These are phyloP conservation scores for Thaumatotibia leucotreta DNA, from an alignment of 1,140 invertebrate genomes.

Conservation along the genomic window DNA sequence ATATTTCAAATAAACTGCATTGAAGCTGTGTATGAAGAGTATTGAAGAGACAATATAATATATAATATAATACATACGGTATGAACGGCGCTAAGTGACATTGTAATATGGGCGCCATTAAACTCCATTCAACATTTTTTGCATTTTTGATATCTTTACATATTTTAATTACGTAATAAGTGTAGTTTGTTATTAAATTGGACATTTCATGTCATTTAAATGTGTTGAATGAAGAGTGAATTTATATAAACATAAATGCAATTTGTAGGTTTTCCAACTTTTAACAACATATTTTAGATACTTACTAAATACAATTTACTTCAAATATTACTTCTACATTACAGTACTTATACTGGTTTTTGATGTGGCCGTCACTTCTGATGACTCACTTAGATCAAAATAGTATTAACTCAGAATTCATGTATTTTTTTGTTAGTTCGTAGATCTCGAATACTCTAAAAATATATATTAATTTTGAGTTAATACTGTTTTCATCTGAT, in stretches of 20 bases:
- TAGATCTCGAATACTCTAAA: background rate
- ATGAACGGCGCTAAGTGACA: no score
- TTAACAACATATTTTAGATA: conserved; percentile 5
- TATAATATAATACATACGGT: no score
- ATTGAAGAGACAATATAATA: background rate
- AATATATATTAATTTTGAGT: no score
- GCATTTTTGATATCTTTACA: no score
- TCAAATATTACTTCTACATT: conserved; percentile 52
- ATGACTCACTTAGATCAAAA: background rate
- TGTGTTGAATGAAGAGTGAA: background rate
- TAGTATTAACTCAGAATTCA: no score
- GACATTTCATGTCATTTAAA: background rate
- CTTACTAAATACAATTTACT: conserved; percentile 46
- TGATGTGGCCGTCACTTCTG: background rate
- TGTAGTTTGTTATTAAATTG: no score
- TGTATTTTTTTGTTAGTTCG: no score
- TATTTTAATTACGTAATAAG: no score
- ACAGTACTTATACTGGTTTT: conserved; percentile 17
- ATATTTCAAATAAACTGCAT: conserved; percentile 54
- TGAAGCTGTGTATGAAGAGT: background rate
- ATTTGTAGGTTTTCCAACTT: background rate
- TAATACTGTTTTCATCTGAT: no score
- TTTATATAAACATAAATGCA: background rate
- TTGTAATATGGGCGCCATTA: no score
- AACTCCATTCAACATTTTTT: no score